Base-by-base conservation (phyloP, 2,797 vertebrate species). In the Podarcis siculus region DNA sequence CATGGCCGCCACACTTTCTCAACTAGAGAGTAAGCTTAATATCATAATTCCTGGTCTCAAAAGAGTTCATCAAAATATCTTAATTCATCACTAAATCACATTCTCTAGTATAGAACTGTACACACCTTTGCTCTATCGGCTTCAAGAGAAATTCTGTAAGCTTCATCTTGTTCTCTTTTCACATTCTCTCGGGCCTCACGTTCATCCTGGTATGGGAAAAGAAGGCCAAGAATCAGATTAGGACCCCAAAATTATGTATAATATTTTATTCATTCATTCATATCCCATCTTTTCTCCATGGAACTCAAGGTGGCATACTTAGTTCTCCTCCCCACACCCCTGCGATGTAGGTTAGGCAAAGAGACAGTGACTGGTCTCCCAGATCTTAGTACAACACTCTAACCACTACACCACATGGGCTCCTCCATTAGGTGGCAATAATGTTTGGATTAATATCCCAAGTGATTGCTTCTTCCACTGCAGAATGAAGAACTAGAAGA, bases 161-260 rank as follows among this genome's bases (percentile, higher is more conserved):
- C 99, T 95, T 99, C 99, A 35, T 99, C 99, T 94, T 99, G 99
- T 91, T 99, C 99, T 92, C 98, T 98, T 93, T 99, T 99, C 96
- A 99, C 98, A 89, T 97, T 98, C 96, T 99, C 99, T 96, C 99
- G 98, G 25, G 99, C 99, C 96, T 99, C 99, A 86, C 99, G 98
- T 91, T 99, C 99, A 92, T 99, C 99, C 99, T 99, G 79, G 75
- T 4, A 82, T 23, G 21, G 0, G n/a, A 69, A 85, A 27, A 0
- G 19, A 35, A 37, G 37, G 15, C 3, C 71, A 64, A 75, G 71
- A 87, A 78, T 91, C 67, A 77, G 35, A 89, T 49, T 23, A 49
- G 27, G 1, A 25, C 10, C 23, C 8, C 13, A 75, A 0, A 25
- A 61, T 1, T 13, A 85, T 9, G 21, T 3, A 2, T 61, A 0